These are phyloP conservation scores for Sinella curviseta DNA, from an alignment of 1,140 invertebrate species.

Conservation along the genomic window DNA sequence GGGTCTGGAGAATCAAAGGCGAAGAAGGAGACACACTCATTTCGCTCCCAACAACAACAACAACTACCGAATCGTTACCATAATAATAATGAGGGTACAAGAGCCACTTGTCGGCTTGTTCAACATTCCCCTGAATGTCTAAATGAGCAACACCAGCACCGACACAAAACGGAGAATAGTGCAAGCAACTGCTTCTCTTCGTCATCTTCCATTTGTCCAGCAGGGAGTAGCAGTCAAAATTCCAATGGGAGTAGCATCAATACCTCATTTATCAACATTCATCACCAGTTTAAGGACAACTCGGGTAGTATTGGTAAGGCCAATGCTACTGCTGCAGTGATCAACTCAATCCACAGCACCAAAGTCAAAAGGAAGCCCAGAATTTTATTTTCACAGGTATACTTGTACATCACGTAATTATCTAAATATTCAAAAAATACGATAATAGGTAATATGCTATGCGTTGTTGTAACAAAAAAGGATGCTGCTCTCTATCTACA, in stretches of 20 bases:
- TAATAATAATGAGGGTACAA: background rate
- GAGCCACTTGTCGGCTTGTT: background rate
- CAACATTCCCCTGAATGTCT: background rate
- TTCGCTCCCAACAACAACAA: background rate
- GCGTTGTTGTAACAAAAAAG: too few species aligned
- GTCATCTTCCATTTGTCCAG: background rate
- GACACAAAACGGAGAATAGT: background rate
- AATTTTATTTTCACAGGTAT: conserved; percentile 85
- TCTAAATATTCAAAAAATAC: background rate
- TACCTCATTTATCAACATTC: too few species aligned
- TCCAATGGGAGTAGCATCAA: conserved; percentile 1
- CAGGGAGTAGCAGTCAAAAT: conserved; percentile 21
- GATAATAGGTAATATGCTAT: too few species aligned
- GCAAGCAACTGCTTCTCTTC: background rate
- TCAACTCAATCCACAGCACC: background rate
- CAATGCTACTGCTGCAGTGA: background rate
- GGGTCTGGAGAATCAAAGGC: background rate
- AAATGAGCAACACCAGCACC: conserved; percentile 8
- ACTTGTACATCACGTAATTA: background rate
- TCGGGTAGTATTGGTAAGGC: background rate
- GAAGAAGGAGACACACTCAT: background rate
- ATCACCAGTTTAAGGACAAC: background rate
- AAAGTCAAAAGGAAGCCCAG: conserved; percentile 83
- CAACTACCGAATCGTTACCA: background rate
- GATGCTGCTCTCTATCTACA: background rate